Evolutionary conservation across 2,113 vertebrate species (phyloP), one percentile per base, ranked within the genome.

Genomic region (Pavo muticus): DNA sequence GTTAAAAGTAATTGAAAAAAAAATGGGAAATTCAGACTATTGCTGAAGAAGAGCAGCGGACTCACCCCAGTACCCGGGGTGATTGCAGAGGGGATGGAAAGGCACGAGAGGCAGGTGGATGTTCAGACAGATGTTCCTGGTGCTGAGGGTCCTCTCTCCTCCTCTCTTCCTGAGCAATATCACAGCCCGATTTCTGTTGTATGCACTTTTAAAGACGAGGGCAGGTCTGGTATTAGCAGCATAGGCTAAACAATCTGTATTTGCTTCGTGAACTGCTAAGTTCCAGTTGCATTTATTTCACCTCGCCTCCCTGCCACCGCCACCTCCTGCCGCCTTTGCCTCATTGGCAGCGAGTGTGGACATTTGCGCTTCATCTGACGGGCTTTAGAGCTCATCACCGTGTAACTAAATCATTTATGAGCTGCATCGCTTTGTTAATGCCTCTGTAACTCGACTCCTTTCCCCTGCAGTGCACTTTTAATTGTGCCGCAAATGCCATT

Each of bases 401-500:
- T 1, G 0, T 92, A 87, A 94, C 84, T 93, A 81, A 95, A 95
- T 85, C 52, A 8, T 72, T 93, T 93, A 87, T 93, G 77, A 94
- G 81, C 59, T 52, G 32, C 8, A 16, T 70, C 82, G 73, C 52
- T 65, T 93, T 82, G 75, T 72, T 92, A 94, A 88, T 72, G 48
- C 42, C 79, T 93, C 65, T 78, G 59, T 70, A 92, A 92, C 70
- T 90, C 74, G 32, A 56, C 63, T 87, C 14, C 32, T 80, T 91
- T 60, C 67, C 50, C 54, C 70, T 90, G 52, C 44, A 75, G 52
- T 80, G 37, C 40, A 70, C 40, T 88, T 95, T 79, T 87, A 92
- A 95, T 92, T 96, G 87, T 80, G 59, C 79, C 80, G 47, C 70
- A 93, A 94, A 90, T 95, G 32, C 56, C 67, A 78, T 78, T 91